A percentile compares a stretch with the other conserved stretches of the same genome.
phyloP scores from a whole-genome alignment of 2,888 invertebrate genomes.

The Drosophila nr. fundita region DNA sequence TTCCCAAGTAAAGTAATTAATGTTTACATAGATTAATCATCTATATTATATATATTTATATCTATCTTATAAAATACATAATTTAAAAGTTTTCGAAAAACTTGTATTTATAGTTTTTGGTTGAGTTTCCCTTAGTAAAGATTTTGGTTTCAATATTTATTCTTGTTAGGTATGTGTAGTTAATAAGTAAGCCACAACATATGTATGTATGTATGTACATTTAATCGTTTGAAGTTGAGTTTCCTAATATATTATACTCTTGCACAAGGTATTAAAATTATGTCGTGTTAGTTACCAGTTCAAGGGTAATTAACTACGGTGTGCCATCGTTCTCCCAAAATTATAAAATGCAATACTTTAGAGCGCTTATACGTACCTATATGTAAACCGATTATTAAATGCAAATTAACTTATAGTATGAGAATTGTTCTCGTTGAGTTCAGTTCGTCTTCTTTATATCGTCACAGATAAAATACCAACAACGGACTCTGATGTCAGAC shows the following conservation, averaged over 20 bases:
- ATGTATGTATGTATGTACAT: background rate
- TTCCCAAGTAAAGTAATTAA: constrained; percentile 9
- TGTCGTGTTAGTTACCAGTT: background rate
- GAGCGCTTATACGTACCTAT: constrained; percentile 5
- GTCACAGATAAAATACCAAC: constrained; percentile 9
- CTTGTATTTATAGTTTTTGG: constrained; percentile 62
- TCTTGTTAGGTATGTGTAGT: constrained; percentile 3
- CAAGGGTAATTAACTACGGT: background rate
- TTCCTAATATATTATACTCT: background rate
- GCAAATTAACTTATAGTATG: constrained; percentile 58
- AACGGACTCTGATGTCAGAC: background rate
- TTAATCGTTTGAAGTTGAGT: background rate
- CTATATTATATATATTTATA: constrained; percentile 3
- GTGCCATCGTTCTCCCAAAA: background rate
- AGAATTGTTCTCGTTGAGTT: constrained; percentile 57
- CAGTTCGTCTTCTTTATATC: constrained; percentile 34
- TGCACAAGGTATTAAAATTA: background rate
- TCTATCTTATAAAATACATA: constrained; percentile 22
- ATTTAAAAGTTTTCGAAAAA: constrained; percentile 66
- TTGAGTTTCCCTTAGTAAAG: constrained; percentile 50
- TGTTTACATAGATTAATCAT: constrained; percentile 6
- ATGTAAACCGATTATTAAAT: constrained; percentile 54
- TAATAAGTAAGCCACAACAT: constrained; percentile 4
- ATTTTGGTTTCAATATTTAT: constrained; percentile 59
- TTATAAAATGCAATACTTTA: constrained; percentile 13